These are phyloP conservation scores for Cheilosia vulpina DNA, from an alignment of 2,888 invertebrate genomes.

Conservation along the genomic window DNA sequence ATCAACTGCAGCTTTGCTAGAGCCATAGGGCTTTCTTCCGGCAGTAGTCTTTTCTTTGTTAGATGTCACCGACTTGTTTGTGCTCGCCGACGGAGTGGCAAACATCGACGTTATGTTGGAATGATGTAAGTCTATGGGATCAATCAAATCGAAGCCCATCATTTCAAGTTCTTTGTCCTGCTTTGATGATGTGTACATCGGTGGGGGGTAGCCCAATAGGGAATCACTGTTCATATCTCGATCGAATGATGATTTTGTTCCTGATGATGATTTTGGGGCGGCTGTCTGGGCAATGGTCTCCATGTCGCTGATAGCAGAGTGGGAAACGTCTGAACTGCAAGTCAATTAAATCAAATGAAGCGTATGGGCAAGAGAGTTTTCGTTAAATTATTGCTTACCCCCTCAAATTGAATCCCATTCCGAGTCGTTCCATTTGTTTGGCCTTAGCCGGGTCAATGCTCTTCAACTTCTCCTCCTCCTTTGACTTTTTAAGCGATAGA, in stretches of 20 bases:
- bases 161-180: conserved; percentile 81
- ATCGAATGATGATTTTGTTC: conserved; percentile 77
- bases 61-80: conserved; percentile 68
- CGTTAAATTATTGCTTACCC: conserved; percentile 76
- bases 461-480: conserved; percentile 89
- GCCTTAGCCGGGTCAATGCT: conserved; percentile 92
- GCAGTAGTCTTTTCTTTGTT: conserved; percentile 60
- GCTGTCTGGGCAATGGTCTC: conserved; percentile 94
- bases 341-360: not conserved
- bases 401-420: conserved; percentile 90
- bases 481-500: conserved; percentile 87
- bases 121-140: conserved; percentile 81
- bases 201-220: conserved; percentile 78
- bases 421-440: conserved; percentile 94
- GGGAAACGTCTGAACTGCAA: conserved; percentile 86
- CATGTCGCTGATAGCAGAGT: conserved; percentile 96
- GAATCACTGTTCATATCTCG: conserved; percentile 78
- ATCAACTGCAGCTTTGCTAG: conserved; percentile 38
- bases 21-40: conserved; percentile 72
- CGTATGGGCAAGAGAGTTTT: too few species aligned
- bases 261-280: conserved; percentile 79
- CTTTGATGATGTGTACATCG: conserved; percentile 78
- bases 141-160: conserved; percentile 83
- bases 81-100: conserved; percentile 56
- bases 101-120: conserved; percentile 83